These are phyloP conservation scores for Eutrigla gurnardus DNA, from an alignment of 2,797 vertebrate species.

Conservation along the genomic window DNA sequence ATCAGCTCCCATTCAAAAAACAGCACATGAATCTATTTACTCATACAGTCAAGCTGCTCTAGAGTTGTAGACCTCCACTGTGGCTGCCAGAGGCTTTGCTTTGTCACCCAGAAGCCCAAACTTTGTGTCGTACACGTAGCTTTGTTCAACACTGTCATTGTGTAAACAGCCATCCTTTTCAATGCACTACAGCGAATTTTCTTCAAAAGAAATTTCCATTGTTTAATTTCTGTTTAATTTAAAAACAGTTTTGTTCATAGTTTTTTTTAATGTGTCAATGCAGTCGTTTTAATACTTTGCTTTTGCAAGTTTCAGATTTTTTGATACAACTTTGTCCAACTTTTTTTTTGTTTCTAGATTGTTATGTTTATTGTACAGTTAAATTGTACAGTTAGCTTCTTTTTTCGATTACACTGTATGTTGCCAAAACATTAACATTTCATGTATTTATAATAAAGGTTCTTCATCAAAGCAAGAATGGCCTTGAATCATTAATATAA, in stretches of 20 bases:
- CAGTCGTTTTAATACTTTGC: conserved; percentile 49
- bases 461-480: conserved; percentile 82
- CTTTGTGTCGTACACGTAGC: conserved; percentile 37
- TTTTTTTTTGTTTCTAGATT: conserved; percentile 62
- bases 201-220: conserved; percentile 57
- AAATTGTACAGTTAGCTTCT: conserved; percentile 63
- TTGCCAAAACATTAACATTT: conserved; percentile 70
- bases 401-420: conserved; percentile 67
- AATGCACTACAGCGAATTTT: conserved; percentile 62
- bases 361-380: conserved; percentile 70
- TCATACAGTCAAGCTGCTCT: conserved; percentile 30
- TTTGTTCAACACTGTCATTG: conserved; percentile 41
- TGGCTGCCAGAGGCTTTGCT: conserved; percentile 31
- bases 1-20: conserved; percentile 19
- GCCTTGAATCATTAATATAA: conserved; percentile 86
- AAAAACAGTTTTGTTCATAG: conserved; percentile 38
- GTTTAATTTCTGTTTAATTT: conserved; percentile 66
- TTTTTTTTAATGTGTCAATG: conserved; percentile 65
- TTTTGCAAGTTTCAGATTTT: conserved; percentile 50
- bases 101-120: conserved; percentile 32
- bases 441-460: conserved; percentile 89
- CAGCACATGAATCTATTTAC: conserved; percentile 11
- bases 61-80: conserved; percentile 30
- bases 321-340: conserved; percentile 58
- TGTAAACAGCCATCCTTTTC: conserved; percentile 52